Percentiles rank a stretch among this genome's conserved stretches.
phyloP scores from a whole-genome alignment of 2,113 vertebrate genomes.

The Leucopsar rothschildi region DNA sequence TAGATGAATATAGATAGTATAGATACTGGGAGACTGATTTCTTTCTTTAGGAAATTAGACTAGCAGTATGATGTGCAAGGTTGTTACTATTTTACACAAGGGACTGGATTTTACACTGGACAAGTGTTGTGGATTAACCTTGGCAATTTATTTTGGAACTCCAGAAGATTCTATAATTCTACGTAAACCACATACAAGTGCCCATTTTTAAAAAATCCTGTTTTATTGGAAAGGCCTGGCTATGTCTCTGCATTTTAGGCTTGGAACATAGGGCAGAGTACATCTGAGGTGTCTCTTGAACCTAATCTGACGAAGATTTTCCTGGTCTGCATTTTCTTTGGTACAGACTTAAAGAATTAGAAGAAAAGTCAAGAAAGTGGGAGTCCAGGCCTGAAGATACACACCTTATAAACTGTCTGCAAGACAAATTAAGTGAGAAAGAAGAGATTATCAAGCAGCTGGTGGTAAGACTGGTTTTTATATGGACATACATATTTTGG shows the following conservation, averaged over 20 bases:
- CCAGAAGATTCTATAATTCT: not conserved
- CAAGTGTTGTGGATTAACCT: not conserved
- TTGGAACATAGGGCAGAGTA: not conserved
- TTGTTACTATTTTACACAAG: not conserved
- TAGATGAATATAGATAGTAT: not conserved
- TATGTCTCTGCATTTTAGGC: not conserved
- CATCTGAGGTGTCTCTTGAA: not conserved
- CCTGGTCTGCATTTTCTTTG: not conserved
- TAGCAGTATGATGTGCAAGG: not conserved
- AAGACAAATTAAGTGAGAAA: constrained; percentile 85
- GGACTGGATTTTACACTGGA: not conserved
- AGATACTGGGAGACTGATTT: not conserved
- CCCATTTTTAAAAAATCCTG: not conserved
- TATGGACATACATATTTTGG: not conserved
- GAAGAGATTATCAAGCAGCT: constrained; percentile 88
- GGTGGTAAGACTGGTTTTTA: constrained; percentile 75
- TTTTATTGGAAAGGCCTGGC: not conserved
- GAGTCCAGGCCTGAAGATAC: constrained; percentile 81
- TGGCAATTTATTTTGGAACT: not conserved
- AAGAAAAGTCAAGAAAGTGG: constrained; percentile 82
- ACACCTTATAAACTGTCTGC: constrained; percentile 81
- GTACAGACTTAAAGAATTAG: constrained; percentile 73
- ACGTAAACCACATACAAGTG: not conserved
- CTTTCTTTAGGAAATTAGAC: not conserved
- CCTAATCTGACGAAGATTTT: not conserved